Evolutionary conservation across 2,797 vertebrate species (phyloP), one percentile per base, ranked within the genome.

Genomic region (Tinamus major): DNA sequence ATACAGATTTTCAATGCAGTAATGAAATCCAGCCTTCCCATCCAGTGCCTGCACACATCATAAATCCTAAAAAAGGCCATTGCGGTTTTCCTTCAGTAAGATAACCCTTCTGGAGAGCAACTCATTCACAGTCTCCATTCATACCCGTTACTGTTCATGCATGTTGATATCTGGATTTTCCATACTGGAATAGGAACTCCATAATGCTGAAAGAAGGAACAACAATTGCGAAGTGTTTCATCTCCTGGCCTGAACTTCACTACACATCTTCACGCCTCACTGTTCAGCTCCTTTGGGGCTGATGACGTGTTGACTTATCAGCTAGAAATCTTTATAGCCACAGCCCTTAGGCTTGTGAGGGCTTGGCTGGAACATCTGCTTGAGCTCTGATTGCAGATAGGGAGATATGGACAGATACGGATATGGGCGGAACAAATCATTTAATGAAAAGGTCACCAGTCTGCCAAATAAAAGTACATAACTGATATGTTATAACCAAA

Each of bases 121-220:
- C 37, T 76, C 27, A 61, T 26, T 37, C 33, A 42, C 39, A 16
- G 76, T 64, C 33, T 9, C 51, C 8, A 9, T 51, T 41, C 5
- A 2, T 26, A 11, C 0, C 0, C 5, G 15, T 64, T 48, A 64
- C 33, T 44, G 29, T n/a, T 77, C n/a, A 49, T 0, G 4, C 61
- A 39, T 3, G 7, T 46, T 69, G 27, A 7, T 2, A 42, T 44
- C 21, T 67, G 64, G 20, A n/a, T 67, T 46, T 46, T n/a, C 23
- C 31, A 24, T 21, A 46, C 31, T 46, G 46, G 42, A 46, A n/a
- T 67, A 67, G 33, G 27, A 56, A n/a, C 44, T 67, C 46, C 31
- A 31, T 48, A 16, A 67, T 26, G 21, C 23, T 46, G 7, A 11
- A 46, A 21, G 20, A 65, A 67, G 21, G 42, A 29, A 67, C 31